A percentile compares a stretch with the other conserved stretches of the same genome.
These are phyloP conservation scores for Campopleginae sp. DNA, from an alignment of 2,888 invertebrate genomes.

Conservation along the genomic window DNA sequence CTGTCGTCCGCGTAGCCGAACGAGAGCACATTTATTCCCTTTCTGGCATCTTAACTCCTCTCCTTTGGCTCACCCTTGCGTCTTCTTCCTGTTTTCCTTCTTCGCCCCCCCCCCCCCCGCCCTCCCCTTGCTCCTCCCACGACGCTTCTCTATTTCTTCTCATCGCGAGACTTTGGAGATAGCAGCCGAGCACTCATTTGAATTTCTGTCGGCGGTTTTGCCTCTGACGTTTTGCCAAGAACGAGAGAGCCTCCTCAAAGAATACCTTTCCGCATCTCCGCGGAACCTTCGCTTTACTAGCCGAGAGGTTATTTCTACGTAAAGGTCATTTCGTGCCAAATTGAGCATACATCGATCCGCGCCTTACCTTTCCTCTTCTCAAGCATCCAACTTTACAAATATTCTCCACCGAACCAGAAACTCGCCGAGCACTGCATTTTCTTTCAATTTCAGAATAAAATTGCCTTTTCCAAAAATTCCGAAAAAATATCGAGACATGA, in stretches of 20 bases:
- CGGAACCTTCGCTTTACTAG: conserved; percentile 51
- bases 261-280: conserved; percentile 65
- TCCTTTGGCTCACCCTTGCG: conserved; percentile 19
- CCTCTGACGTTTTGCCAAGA: conserved; percentile 69
- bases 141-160: conserved; percentile 20
- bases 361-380: neutral
- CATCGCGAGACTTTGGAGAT: conserved; percentile 35
- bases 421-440: neutral
- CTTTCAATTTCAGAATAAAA: neutral
- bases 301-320: conserved; percentile 37
- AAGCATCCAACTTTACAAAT: neutral
- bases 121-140: conserved; percentile 8
- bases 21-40: conserved; percentile 33
- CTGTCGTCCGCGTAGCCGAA: conserved; percentile 58
- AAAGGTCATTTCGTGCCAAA: conserved; percentile 41
- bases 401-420: neutral
- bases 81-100: conserved; percentile 19
- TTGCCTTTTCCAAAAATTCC: neutral
- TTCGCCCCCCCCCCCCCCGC: conserved; percentile 30
- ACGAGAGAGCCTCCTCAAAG: conserved; percentile 61
- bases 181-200: conserved; percentile 66
- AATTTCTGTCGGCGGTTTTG: conserved; percentile 69
- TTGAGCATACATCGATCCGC: neutral
- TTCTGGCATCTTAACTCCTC: conserved; percentile 46
- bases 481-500: no score